These are phyloP conservation scores for Micromesistius poutassou DNA, from an alignment of 2,797 vertebrate genomes.

Conservation along the genomic window DNA sequence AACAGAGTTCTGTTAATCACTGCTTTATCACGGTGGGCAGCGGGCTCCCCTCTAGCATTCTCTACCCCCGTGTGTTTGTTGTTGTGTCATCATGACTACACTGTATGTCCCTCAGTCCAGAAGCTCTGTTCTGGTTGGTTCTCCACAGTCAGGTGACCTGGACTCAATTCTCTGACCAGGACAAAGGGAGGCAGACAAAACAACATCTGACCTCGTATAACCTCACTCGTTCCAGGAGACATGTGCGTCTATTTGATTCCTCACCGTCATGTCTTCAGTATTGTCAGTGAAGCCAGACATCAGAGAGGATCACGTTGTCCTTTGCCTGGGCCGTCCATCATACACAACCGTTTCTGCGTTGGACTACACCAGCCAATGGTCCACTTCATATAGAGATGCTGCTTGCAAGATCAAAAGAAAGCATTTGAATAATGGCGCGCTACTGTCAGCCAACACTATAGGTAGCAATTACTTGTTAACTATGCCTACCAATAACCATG, in stretches of 20 bases:
- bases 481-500: not conserved
- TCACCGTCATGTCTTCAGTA: not conserved
- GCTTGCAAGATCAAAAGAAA: too few species aligned
- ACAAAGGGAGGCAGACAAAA: conserved; percentile 4
- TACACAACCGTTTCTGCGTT: too few species aligned
- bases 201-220: not conserved
- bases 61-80: not conserved
- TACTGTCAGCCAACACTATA: too few species aligned
- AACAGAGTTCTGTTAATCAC: not conserved
- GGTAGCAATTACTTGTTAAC: too few species aligned
- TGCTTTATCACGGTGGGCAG: not conserved
- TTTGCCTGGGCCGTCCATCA: not conserved
- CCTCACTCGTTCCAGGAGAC: not conserved
- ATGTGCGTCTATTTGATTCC: not conserved
- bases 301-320: not conserved
- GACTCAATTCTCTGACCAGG: not conserved
- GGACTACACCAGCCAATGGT: not conserved
- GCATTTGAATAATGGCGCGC: too few species aligned
- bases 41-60: not conserved
- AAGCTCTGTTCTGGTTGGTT: not conserved
- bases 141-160: conserved; percentile 4
- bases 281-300: not conserved
- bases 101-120: not conserved
- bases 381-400: not conserved
- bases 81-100: not conserved